Conservation (phyloP, 2,888 invertebrate species). For the Eilema sororculum region DNA sequence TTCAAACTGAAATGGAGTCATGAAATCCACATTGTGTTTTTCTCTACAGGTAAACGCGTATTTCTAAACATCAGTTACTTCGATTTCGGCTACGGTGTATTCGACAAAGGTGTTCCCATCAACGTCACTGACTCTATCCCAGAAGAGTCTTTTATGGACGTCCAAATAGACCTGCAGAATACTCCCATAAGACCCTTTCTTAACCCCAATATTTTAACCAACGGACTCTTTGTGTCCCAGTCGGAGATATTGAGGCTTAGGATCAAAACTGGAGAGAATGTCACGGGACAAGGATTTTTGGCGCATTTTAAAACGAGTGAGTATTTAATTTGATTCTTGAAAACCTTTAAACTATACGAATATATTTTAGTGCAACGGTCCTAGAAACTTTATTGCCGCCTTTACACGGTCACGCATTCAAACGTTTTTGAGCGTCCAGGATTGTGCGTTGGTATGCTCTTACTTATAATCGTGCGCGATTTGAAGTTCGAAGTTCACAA, state of each 20-base stretch:
- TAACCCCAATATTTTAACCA: constrained; percentile 85
- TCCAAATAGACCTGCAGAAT: constrained; percentile 87
- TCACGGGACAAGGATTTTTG: constrained; percentile 89
- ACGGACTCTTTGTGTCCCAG: constrained; percentile 89
- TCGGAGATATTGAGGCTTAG: constrained; percentile 88
- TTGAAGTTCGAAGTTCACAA: too few species aligned
- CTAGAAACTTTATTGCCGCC: too few species aligned
- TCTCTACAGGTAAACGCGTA: constrained; percentile 85
- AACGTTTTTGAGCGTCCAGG: too few species aligned
- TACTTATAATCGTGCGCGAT: too few species aligned
- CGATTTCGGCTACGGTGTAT: constrained; percentile 83
- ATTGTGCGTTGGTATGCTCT: too few species aligned
- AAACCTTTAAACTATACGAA: too few species aligned
- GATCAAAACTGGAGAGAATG: constrained; percentile 88
- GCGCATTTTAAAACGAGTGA: constrained; percentile 89
- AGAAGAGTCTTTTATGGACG: constrained; percentile 81
- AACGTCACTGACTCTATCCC: constrained; percentile 67
- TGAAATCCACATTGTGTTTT: background rate
- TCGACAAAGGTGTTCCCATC: constrained; percentile 73
- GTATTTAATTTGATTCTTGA: constrained; percentile 31
- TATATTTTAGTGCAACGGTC: too few species aligned
- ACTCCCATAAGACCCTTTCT: constrained; percentile 87
- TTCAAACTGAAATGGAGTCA: background rate
- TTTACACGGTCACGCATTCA: too few species aligned
- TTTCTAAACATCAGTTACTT: constrained; percentile 90